Evolutionary conservation across 2,797 vertebrate genomes (phyloP), one percentile per base, ranked within the genome.

Genomic region (Smutsia gigantea): DNA sequence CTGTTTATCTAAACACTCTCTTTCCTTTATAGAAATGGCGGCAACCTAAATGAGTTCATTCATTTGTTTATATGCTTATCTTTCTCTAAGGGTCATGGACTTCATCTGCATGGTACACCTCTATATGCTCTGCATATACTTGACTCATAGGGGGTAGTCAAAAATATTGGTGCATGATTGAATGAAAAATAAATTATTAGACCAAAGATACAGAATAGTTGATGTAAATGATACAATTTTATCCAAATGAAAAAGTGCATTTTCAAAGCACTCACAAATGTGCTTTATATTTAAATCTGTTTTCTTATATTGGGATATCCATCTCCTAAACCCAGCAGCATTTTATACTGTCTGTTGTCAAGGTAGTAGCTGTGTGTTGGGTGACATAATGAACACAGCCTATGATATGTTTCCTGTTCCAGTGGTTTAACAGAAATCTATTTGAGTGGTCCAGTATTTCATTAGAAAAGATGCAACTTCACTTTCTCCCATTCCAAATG

Each of bases 361-460:
- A 51, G 19, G 51, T 0, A 55, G 49, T 27, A 63, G 23, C 15
- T 87, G 4, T 46, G 15, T n/a, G 4, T 25, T 8, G 3, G 23
- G 14, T 49, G 51, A 6, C 8, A 6, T 63, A 34, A 77, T 55
- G 13, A 63, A 42, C 19, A 31, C 63, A 31, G 42, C 31, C n/a
- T 31, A 34, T 81, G 34, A 87, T n/a, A 15, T 49, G 29, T 23
- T 91, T 92, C 34, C 23, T 69, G 68, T 83, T 9, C 51, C n/a
- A 92, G 9, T 2, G 84, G 3, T 91, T 86, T 37, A 86, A 86
- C 12, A 69, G 53, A 85, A 91, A 74, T 68, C 74, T 51, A 42
- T 85, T 68, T 77, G 59, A 91, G 39, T n/a, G 61, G n/a, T 34
- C 19, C 57, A 79, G 10, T 39, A 29, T 94, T 95, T 94, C 83